phyloP scores from a whole-genome alignment of 2,113 vertebrate species.

The Ibidorhyncha struthersii region DNA sequence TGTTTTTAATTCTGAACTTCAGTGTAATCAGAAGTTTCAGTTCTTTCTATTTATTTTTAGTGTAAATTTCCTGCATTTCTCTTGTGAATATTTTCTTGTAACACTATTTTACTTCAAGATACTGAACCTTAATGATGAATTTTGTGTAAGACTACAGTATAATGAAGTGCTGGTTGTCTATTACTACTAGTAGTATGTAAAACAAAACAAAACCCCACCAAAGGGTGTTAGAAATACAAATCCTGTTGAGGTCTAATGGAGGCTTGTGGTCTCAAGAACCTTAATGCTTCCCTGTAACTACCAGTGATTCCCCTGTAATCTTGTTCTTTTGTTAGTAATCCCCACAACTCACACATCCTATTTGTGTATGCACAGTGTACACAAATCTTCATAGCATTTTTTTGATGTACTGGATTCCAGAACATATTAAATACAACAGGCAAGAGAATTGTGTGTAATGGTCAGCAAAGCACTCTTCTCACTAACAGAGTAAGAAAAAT shows the following conservation, averaged over 20 bases:
- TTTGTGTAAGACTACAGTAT: neutral
- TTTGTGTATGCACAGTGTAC: neutral
- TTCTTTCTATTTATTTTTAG: neutral
- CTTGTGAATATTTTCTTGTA: neutral
- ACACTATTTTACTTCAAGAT: neutral
- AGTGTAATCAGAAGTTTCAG: neutral
- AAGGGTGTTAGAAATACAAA: neutral
- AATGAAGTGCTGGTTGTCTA: neutral
- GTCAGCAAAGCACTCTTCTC: neutral
- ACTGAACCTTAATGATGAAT: neutral
- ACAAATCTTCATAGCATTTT: neutral
- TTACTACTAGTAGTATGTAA: neutral
- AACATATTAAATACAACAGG: neutral
- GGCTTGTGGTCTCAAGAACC: neutral
- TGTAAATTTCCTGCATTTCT: neutral
- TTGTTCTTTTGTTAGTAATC: neutral
- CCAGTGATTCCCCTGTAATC: neutral
- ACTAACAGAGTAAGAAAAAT: neutral
- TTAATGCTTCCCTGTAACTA: neutral
- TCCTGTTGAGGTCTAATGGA: neutral
- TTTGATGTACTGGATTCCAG: neutral
- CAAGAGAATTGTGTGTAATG: neutral
- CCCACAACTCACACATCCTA: neutral
- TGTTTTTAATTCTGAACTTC: neutral
- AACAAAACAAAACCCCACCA: neutral